Conservation (phyloP, 2,797 vertebrate species). For the Sebastes kiyomatsui region DNA sequence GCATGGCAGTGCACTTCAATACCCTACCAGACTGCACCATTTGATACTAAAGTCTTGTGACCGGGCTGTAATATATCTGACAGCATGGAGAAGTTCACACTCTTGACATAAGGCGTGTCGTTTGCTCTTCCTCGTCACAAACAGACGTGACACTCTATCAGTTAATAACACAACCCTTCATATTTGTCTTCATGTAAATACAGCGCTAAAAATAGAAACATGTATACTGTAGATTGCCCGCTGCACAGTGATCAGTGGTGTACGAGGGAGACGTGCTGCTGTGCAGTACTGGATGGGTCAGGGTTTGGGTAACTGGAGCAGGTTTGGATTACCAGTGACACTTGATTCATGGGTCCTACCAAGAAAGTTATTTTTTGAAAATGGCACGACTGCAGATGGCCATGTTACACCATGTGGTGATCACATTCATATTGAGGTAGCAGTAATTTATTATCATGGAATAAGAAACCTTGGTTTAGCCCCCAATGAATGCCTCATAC, state of each 20-base stretch:
- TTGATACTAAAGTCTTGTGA: not conserved
- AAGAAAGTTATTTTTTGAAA: conserved; percentile 27
- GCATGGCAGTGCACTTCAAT: not conserved
- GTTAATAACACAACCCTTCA: not conserved
- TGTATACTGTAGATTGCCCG: not conserved
- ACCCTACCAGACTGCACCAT: not conserved
- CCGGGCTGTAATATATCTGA: not conserved
- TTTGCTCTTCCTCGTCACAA: not conserved
- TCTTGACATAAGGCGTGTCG: not conserved
- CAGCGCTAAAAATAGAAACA: conserved; percentile 57
- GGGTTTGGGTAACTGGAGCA: conserved; percentile 30
- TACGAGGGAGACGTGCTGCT: conserved; percentile 46
- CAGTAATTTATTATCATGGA: not conserved
- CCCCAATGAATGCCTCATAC: too few relatives aligned
- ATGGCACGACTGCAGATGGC: not conserved
- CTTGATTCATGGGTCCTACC: conserved; percentile 10
- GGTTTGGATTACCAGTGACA: conserved; percentile 26
- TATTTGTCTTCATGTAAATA: conserved; percentile 27
- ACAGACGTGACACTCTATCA: not conserved
- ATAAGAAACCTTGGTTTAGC: not conserved
- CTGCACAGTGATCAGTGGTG: conserved; percentile 16
- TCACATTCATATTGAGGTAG: not conserved
- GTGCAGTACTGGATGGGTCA: not conserved
- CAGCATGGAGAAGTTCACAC: not conserved
- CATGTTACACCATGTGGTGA: not conserved